A percentile compares a stretch with the other conserved stretches of the same genome.
These are phyloP conservation scores for Drosophila truncata DNA, from an alignment of 1,140 invertebrate species.

Conservation along the genomic window DNA sequence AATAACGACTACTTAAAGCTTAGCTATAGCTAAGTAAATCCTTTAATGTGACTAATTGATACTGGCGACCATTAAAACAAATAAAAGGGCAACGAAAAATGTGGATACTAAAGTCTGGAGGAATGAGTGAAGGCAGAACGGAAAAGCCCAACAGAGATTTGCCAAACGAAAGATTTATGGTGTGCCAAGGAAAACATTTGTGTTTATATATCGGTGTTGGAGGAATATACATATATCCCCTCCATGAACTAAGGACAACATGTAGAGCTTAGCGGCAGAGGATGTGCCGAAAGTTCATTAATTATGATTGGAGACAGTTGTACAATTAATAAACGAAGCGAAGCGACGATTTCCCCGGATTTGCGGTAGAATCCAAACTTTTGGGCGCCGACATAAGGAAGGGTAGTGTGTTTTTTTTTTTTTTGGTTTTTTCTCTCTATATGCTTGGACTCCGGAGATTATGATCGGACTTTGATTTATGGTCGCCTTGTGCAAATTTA, in stretches of 20 bases:
- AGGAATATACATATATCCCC: conserved; percentile 35
- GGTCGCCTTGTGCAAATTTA: conserved; percentile 69
- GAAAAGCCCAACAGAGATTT: conserved; percentile 55
- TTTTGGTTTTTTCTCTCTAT: conserved; percentile 45
- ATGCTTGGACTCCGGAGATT: conserved; percentile 53
- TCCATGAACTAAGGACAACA: conserved; percentile 8
- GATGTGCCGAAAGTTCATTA: conserved; percentile 78
- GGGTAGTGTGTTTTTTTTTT: conserved; percentile 37
- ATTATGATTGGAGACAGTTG: conserved; percentile 83
- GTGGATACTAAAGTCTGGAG: not conserved
- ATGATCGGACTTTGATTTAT: conserved; percentile 81
- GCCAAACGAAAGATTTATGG: conserved; percentile 73
- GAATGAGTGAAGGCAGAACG: not conserved
- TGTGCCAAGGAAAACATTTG: conserved; percentile 75
- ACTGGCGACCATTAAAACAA: conserved; percentile 51
- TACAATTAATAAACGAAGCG: conserved; percentile 77
- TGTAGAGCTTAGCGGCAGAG: conserved; percentile 37
- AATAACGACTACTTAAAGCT: conserved; percentile 7
- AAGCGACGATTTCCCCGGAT: conserved; percentile 39
- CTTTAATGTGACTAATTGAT: conserved; percentile 69
- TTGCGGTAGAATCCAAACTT: conserved; percentile 36
- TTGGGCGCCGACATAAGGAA: not conserved
- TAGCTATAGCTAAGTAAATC: conserved; percentile 27
- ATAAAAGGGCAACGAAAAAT: conserved; percentile 30
- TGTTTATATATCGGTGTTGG: conserved; percentile 65